Evolutionary conservation across 2,888 invertebrate genomes (phyloP).

Genomic region (Dorcus parallelipipedus): DNA sequence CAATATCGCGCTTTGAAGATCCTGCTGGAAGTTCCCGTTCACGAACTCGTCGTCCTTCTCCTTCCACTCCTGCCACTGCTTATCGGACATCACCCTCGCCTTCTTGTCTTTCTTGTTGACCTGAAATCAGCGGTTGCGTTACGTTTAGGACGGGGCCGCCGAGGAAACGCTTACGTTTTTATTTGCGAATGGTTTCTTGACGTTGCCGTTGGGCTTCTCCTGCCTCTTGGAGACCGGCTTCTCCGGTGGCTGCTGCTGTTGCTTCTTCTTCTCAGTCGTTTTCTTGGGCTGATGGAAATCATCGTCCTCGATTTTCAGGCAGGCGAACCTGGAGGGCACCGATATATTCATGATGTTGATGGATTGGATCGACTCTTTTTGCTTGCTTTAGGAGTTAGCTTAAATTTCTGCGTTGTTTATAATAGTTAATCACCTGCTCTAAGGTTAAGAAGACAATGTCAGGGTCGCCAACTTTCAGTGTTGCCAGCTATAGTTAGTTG

Average conservation of each 20-base stretch:
- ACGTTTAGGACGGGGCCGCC: too few species aligned
- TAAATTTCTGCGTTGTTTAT: too few species aligned
- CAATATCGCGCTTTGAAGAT: conserved; percentile 65
- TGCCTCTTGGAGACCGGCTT: conserved; percentile 7
- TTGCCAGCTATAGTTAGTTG: too few species aligned
- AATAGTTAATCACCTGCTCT: too few species aligned
- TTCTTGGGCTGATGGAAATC: conserved; percentile 48
- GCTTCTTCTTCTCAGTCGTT: conserved; percentile 15
- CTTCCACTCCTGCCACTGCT: conserved; percentile 74
- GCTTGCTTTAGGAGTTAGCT: too few species aligned
- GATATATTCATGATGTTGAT: conserved; percentile 57
- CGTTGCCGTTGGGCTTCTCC: conserved; percentile 10
- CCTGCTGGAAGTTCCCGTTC: conserved; percentile 57
- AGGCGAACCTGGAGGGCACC: conserved; percentile 70
- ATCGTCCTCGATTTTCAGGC: conserved; percentile 71
- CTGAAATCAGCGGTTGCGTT: background rate
- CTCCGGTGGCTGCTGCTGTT: background rate
- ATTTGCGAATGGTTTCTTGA: conserved; percentile 5
- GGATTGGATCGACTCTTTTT: background rate
- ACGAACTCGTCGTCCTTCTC: conserved; percentile 67
- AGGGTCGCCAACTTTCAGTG: too few species aligned
- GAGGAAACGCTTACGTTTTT: too few species aligned
- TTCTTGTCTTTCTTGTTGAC: conserved; percentile 43
- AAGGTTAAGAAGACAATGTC: too few species aligned
- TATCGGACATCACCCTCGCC: conserved; percentile 52